phyloP scores from a whole-genome alignment of 2,113 vertebrate species.

The Crotophaga sulcirostris region DNA sequence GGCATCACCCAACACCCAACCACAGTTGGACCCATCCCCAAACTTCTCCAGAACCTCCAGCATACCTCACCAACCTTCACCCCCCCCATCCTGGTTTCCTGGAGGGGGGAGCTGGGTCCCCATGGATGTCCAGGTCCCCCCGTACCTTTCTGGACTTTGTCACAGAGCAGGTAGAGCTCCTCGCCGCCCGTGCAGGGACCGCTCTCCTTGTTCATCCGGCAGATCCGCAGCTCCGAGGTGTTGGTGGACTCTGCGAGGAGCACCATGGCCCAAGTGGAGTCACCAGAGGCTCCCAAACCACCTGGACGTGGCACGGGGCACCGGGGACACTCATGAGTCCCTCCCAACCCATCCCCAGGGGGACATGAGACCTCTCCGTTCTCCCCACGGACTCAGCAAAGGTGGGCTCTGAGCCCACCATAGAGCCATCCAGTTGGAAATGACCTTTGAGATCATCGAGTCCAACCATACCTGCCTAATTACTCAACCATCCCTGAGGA shows the following conservation, averaged over 20 bases:
- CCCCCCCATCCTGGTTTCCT: too few species aligned
- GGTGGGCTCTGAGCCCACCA: too few species aligned
- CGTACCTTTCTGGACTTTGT: slow-evolving; percentile 97
- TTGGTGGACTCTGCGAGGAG: slow-evolving; percentile 85
- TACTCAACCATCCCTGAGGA: too few species aligned
- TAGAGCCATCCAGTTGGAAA: too few species aligned
- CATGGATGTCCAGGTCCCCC: not conserved
- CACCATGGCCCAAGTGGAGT: not conserved
- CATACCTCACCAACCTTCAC: not conserved
- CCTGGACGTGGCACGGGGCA: too few species aligned
- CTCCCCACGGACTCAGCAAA: too few species aligned
- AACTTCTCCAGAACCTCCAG: not conserved
- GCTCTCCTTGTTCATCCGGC: slow-evolving; percentile 82
- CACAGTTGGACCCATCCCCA: not conserved
- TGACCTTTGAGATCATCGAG: too few species aligned
- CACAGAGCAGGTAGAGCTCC: slow-evolving; percentile 91
- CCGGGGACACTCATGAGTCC: too few species aligned
- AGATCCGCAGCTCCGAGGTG: slow-evolving; percentile 91
- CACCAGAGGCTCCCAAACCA: not conserved
- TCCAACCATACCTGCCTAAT: too few species aligned
- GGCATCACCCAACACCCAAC: not conserved
- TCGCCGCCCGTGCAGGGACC: slow-evolving; percentile 86
- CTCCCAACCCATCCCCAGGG: too few species aligned
- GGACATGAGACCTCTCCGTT: too few species aligned
- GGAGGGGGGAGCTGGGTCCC: too few species aligned